Percentiles rank a stretch among this genome's conserved stretches.
These are phyloP conservation scores for Strigamia maritima DNA, from an alignment of 2,888 invertebrate species.

Conservation along the genomic window DNA sequence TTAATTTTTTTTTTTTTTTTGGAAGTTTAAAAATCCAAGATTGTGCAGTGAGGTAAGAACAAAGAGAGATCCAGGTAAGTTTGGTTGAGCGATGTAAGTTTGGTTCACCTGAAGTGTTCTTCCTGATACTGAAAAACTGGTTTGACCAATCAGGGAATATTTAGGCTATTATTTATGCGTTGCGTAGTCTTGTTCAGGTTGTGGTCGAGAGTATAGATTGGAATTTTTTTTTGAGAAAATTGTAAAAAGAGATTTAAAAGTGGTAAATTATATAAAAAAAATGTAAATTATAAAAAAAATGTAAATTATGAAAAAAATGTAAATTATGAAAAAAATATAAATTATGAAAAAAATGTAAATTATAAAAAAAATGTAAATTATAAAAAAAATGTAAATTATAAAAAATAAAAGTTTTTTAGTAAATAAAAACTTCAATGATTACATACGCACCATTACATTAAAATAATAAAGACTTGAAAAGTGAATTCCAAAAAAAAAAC, in stretches of 20 bases:
- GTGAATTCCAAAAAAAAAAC: too few relatives aligned
- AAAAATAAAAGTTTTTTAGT: too few relatives aligned
- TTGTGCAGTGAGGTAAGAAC: not conserved
- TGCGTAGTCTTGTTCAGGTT: not conserved
- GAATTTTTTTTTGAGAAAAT: not conserved
- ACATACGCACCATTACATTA: too few relatives aligned
- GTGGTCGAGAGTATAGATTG: not conserved
- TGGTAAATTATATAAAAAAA: too few relatives aligned
- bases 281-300: too few relatives aligned
- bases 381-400: too few relatives aligned
- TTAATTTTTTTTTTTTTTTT: not conserved
- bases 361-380: too few relatives aligned
- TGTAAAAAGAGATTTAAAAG: not conserved
- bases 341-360: too few relatives aligned
- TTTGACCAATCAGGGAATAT: slow-evolving; percentile 8
- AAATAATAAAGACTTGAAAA: too few relatives aligned
- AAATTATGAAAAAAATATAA: too few relatives aligned
- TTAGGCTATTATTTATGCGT: slow-evolving; percentile 1
- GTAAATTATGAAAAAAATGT: too few relatives aligned
- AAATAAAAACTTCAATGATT: too few relatives aligned
- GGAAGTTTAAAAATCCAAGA: not conserved
- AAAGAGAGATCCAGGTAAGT: not conserved
- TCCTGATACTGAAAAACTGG: slow-evolving; percentile 15
- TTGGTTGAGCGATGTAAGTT: not conserved
- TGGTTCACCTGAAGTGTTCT: not conserved